These are phyloP conservation scores for Trichosurus vulpecula DNA, from an alignment of 2,797 vertebrate genomes.

Conservation along the genomic window DNA sequence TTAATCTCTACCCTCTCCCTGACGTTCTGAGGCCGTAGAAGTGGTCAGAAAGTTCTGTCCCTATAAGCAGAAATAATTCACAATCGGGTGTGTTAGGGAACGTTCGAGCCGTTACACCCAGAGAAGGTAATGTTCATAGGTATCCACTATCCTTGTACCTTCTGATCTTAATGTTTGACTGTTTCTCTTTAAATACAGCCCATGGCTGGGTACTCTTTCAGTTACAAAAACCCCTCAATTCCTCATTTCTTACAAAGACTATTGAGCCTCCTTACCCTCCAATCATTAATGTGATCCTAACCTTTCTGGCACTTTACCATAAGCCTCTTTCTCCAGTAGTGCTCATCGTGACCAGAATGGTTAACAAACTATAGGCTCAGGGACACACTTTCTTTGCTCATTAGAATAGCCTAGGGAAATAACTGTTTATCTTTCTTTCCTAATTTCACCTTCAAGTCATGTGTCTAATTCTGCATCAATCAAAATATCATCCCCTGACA, in stretches of 20 bases:
- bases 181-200: not conserved
- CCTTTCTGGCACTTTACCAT: not conserved
- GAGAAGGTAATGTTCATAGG: constrained; percentile 18
- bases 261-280: not conserved
- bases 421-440: not conserved
- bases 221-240: not conserved
- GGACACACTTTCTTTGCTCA: not conserved
- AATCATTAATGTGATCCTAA: not conserved
- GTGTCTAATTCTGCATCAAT: not conserved
- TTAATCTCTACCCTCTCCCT: not conserved
- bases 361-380: constrained; percentile 13
- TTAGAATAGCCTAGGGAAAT: not conserved
- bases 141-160: not conserved
- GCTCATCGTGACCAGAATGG: not conserved
- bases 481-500: not conserved
- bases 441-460: not conserved
- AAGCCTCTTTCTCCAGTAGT: not conserved
- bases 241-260: not conserved
- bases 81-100: not conserved
- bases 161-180: not conserved
- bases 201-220: not conserved
- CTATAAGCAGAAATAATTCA: constrained; percentile 2
- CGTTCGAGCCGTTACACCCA: not conserved
- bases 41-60: not conserved
- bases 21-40: not conserved